These are phyloP conservation scores for Pelobates cultripes DNA, from an alignment of 2,797 vertebrate genomes.

Conservation along the genomic window DNA sequence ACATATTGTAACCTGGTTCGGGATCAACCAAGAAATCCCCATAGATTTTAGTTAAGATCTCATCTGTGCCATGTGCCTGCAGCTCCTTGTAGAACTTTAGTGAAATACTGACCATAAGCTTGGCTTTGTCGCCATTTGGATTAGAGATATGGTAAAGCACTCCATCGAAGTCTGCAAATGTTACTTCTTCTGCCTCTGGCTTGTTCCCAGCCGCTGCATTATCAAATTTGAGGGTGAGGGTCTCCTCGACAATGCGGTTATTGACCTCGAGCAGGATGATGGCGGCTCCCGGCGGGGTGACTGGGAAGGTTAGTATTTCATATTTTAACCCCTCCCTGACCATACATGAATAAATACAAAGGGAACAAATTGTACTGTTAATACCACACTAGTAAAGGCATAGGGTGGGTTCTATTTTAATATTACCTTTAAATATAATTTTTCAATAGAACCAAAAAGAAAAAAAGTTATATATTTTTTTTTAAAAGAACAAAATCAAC, in stretches of 20 bases:
- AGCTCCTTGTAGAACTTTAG: constrained; percentile 99
- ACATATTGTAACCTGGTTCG: constrained; percentile 95
- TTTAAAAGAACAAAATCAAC: constrained; percentile 7
- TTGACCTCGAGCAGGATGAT: constrained; percentile 99
- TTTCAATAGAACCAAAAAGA: not conserved
- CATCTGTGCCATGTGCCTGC: constrained; percentile 93
- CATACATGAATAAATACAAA: too few relatives aligned
- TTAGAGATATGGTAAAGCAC: constrained; percentile 99
- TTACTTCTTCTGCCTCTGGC: too few relatives aligned
- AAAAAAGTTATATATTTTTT: not conserved
- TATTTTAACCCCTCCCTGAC: too few relatives aligned
- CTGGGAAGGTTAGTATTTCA: not conserved
- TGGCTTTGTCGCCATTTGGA: constrained; percentile 96
- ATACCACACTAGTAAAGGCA: too few relatives aligned
- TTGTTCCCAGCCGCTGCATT: constrained; percentile 86
- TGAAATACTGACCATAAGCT: constrained; percentile 99
- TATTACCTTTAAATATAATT: not conserved
- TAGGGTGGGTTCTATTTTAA: too few relatives aligned
- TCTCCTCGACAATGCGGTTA: constrained; percentile 97
- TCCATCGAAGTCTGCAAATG: constrained; percentile 90
- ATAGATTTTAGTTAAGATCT: constrained; percentile 80
- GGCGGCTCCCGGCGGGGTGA: constrained; percentile 64
- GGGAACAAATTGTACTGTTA: too few relatives aligned
- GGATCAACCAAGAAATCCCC: constrained; percentile 87
- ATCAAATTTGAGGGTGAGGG: constrained; percentile 91